Base-by-base conservation (phyloP, 1,140 invertebrate genomes). In the Diuraphis noxia region DNA sequence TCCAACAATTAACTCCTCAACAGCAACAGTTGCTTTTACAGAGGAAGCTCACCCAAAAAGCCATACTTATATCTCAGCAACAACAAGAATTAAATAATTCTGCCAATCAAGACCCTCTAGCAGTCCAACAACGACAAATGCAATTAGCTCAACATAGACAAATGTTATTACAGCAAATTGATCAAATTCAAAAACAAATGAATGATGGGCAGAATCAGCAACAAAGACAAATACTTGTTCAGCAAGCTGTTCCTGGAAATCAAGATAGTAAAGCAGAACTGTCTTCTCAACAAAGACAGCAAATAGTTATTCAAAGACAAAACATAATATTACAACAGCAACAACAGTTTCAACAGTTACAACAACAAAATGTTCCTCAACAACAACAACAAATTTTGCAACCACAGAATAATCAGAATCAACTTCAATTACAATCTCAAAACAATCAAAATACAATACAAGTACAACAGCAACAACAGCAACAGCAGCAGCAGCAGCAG, bases 1-100 rank as follows among this genome's bases (percentile, higher is more conserved):
- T 92, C 92, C 91, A 56, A 91, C 90, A 92, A 82, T 88, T 92
- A 46, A 93, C 92, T 86, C 94, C 94, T 84, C 94, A 94, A 92
- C 94, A 94, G 92, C 94, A 94, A 92, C 94, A 94, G 34, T 94
- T 94, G 81, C 94, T 93, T 86, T 92, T 94, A 52, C 94, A 94
- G 36, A 93, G 93, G 34, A 94, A 93, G 25, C 92, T 93, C 19
- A 23, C 88, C 63, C 92, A 91, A 77, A 91, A 91, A n/a, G 88
- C 88, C 34, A 82, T 40, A 81, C 86, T 81, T 38, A 81, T 86
- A 36, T 90, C 84, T 87, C 63, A 77, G 38, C 86, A 87, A 92
- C 77, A 92, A 52, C 84, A 92, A 92, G 89, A 91, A 85, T 81
- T 88, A 72, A 91, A 36, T n/a, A 88, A 89, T 92, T 91, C 92